Percentiles rank a stretch among this genome's conserved stretches.
These are phyloP conservation scores for Pleuronectes platessa DNA, from an alignment of 2,113 vertebrate genomes.

Conservation along the genomic window DNA sequence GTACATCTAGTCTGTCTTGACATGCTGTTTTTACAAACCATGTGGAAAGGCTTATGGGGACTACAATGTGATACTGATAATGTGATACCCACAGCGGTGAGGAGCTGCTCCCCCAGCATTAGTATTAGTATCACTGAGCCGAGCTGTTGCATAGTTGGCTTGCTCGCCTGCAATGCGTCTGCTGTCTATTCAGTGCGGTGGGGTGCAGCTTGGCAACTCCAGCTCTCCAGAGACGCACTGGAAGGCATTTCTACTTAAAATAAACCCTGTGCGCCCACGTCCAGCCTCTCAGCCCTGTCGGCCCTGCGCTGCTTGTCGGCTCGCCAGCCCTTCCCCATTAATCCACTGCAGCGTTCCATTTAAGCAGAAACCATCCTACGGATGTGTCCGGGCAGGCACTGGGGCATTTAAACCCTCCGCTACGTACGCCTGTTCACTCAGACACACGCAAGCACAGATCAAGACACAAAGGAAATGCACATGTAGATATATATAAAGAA, in stretches of 20 bases:
- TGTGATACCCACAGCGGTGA: slow-evolving; percentile 54
- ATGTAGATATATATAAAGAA: slow-evolving; percentile 14
- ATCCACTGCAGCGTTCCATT: slow-evolving; percentile 76
- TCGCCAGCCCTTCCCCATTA: slow-evolving; percentile 78
- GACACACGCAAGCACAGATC: slow-evolving; percentile 48
- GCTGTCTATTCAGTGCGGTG: slow-evolving; percentile 69
- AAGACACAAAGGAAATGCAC: slow-evolving; percentile 51
- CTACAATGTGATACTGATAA: slow-evolving; percentile 70
- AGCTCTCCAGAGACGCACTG: slow-evolving; percentile 76
- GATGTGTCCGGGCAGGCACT: slow-evolving; percentile 71
- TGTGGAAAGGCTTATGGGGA: slow-evolving; percentile 69
- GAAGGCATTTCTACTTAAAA: slow-evolving; percentile 83
- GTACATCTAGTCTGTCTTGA: slow-evolving; percentile 34
- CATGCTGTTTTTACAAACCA: slow-evolving; percentile 67
- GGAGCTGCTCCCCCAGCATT: slow-evolving; percentile 57
- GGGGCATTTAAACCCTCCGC: slow-evolving; percentile 69
- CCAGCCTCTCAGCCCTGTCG: slow-evolving; percentile 72
- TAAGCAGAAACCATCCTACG: slow-evolving; percentile 75
- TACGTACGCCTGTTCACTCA: slow-evolving; percentile 55
- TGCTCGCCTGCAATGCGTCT: slow-evolving; percentile 73
- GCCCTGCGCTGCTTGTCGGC: slow-evolving; percentile 68
- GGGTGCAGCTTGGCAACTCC: slow-evolving; percentile 74
- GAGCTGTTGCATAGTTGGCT: slow-evolving; percentile 74
- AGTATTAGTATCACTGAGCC: slow-evolving; percentile 67
- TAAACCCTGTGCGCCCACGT: slow-evolving; percentile 80